phyloP scores from a whole-genome alignment of 2,888 invertebrate species.

The Octonoba sinensis region DNA sequence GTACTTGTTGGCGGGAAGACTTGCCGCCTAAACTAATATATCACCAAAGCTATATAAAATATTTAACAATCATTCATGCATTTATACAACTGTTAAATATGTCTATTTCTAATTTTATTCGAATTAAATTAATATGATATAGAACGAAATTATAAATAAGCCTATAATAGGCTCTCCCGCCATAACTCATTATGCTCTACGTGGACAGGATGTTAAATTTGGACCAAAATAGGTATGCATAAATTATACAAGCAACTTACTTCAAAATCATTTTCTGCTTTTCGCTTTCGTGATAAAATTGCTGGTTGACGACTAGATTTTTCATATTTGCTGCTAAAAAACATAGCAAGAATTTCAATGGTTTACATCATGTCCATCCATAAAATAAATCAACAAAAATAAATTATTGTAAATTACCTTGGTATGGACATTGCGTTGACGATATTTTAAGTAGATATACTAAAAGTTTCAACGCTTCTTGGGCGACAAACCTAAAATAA shows the following conservation, averaged over 20 bases:
- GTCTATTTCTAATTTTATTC: background rate
- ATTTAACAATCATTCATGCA: background rate
- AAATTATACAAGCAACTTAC: slow-evolving; percentile 30
- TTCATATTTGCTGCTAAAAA: slow-evolving; percentile 24
- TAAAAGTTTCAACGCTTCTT: no score
- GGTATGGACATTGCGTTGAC: no score
- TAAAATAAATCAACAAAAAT: background rate
- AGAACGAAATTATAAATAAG: background rate
- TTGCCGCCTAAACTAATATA: slow-evolving; percentile 52
- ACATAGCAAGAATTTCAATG: background rate
- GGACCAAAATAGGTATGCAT: slow-evolving; percentile 5
- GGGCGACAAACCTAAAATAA: no score
- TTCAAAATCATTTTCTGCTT: slow-evolving; percentile 54
- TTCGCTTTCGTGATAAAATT: slow-evolving; percentile 54
- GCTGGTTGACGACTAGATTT: slow-evolving; percentile 35
- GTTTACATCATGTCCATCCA: background rate
- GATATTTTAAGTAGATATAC: no score
- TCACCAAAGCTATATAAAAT: no score
- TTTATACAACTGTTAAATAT: background rate
- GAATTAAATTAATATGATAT: background rate
- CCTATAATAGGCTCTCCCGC: background rate
- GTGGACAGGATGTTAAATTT: slow-evolving; percentile 42
- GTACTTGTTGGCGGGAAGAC: slow-evolving; percentile 54
- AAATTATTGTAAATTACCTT: no score
- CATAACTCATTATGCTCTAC: slow-evolving; percentile 2